A percentile compares a stretch with the other conserved stretches of the same genome.
phyloP scores from a whole-genome alignment of 2,797 vertebrate species.

The Acanthopagrus latus region DNA sequence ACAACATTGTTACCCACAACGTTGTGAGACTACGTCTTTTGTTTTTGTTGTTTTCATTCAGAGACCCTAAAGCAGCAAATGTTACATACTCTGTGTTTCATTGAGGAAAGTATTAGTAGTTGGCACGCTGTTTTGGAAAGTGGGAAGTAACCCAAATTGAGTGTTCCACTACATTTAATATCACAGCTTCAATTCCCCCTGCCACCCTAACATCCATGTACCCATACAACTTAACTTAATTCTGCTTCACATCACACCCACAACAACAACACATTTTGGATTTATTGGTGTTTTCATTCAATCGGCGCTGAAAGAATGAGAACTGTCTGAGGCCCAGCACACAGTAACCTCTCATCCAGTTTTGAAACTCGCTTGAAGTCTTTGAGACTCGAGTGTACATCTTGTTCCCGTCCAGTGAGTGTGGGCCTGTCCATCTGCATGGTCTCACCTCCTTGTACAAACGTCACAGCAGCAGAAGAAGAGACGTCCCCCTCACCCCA shows the following conservation, averaged over 20 bases:
- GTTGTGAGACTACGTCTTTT: too few relatives aligned
- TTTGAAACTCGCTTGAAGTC: constrained; percentile 64
- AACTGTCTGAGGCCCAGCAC: constrained; percentile 48
- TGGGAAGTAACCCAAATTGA: neutral
- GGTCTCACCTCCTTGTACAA: constrained; percentile 76
- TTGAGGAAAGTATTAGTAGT: neutral
- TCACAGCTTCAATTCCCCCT: neutral
- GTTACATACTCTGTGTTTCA: neutral
- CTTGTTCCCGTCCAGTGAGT: constrained; percentile 47
- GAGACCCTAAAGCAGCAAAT: too few relatives aligned
- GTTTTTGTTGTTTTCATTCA: too few relatives aligned
- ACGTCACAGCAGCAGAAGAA: constrained; percentile 77
- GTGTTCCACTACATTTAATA: neutral
- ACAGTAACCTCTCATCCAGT: constrained; percentile 75
- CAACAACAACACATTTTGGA: neutral
- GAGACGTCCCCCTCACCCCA: constrained; percentile 82
- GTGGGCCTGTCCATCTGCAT: constrained; percentile 62
- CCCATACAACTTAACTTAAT: neutral
- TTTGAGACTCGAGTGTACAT: constrained; percentile 46
- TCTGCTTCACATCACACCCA: neutral
- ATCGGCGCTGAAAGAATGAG: neutral
- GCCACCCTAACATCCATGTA: neutral
- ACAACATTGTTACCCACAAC: too few relatives aligned
- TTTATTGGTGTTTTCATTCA: constrained; percentile 2
- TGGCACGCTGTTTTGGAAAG: neutral